These are phyloP conservation scores for Pelusios castaneus DNA, from an alignment of 2,113 vertebrate species.

Conservation along the genomic window DNA sequence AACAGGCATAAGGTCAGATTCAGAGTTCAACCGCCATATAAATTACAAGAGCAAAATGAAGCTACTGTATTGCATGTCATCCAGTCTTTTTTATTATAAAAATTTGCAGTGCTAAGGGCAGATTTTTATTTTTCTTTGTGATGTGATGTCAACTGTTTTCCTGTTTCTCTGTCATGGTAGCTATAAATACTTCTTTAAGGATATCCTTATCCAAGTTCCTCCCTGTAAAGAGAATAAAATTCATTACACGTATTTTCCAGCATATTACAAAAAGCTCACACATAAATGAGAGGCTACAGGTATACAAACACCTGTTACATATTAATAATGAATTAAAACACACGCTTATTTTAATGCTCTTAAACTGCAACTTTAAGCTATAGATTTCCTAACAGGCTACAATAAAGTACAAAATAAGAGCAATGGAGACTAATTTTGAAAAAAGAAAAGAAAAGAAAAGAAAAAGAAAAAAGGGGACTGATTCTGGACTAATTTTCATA, in stretches of 20 bases:
- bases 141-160: conserved; percentile 38
- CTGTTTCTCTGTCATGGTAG: conserved; percentile 69
- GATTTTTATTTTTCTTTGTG: conserved; percentile 19
- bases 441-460: background rate
- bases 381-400: background rate
- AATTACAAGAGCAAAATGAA: conserved; percentile 5
- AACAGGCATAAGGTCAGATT: background rate
- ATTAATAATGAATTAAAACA: background rate
- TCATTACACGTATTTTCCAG: background rate
- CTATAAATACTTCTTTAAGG: conserved; percentile 85
- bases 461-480: background rate
- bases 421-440: background rate
- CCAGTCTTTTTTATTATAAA: conserved; percentile 9
- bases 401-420: background rate
- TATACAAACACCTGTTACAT: background rate
- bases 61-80: background rate
- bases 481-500: accelerated
- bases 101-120: background rate
- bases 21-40: background rate
- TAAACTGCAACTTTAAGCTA: background rate
- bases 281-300: background rate
- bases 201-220: conserved; percentile 89
- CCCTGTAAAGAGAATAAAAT: conserved; percentile 79
- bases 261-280: background rate
- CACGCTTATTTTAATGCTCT: background rate